A percentile compares a stretch with the other conserved stretches of the same genome.
These are phyloP conservation scores for Pseudoatta argentina DNA, from an alignment of 1,140 invertebrate species.

Conservation along the genomic window DNA sequence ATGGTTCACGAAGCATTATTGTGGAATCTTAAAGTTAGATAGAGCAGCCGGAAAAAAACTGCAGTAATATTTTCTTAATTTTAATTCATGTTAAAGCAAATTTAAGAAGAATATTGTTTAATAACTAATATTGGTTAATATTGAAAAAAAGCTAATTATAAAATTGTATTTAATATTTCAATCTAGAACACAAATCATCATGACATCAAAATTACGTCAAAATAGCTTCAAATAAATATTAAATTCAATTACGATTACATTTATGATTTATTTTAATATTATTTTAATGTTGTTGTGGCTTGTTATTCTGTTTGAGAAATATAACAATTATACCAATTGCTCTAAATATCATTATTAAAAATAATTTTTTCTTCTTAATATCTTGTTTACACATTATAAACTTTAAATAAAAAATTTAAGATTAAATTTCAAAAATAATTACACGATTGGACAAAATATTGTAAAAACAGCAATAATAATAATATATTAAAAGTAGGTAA, in stretches of 20 bases:
- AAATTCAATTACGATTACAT: too few species aligned
- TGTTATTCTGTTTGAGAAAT: too few species aligned
- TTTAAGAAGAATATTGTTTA: background rate
- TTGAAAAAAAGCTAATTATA: background rate
- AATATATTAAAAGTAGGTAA: too few species aligned
- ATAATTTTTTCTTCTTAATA: background rate
- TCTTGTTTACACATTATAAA: background rate
- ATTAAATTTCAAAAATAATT: background rate
- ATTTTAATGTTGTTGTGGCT: too few species aligned
- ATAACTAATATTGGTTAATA: background rate
- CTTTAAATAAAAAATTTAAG: background rate
- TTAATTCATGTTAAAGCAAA: background rate
- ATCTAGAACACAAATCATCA: too few species aligned
- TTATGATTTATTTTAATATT: too few species aligned
- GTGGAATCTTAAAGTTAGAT: constrained; percentile 47
- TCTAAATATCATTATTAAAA: background rate
- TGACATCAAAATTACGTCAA: too few species aligned
- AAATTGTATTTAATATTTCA: background rate
- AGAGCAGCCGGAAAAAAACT: background rate
- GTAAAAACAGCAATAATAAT: background rate
- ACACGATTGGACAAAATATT: background rate
- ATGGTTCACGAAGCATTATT: constrained; percentile 30
- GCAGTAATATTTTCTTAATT: background rate
- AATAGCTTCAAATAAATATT: too few species aligned
- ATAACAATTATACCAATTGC: background rate